Evolutionary conservation across 2,888 invertebrate species (phyloP), one percentile per base, ranked within the genome.

Genomic region (Uropetala carovei): DNA sequence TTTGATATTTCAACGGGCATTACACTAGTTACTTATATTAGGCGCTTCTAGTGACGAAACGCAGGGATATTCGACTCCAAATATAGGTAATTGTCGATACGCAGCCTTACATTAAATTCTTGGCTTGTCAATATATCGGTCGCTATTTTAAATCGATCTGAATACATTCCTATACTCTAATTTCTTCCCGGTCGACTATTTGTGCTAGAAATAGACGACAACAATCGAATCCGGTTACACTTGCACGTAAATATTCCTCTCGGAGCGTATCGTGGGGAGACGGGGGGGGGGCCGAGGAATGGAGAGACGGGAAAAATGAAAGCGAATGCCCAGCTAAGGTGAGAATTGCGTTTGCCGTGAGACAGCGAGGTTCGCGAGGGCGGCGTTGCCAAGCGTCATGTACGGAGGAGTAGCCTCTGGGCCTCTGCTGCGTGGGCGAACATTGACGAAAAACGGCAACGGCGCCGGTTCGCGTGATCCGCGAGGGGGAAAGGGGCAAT

Each of bases 301-400:
- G 30, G 82, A 43, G 86, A 86, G 43, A 60, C 60, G 22, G 60
- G 86, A 30, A 86, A 86, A 86, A 86, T 60, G 86, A 60, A 86
- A 86, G 86, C 86, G 86, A 86, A 86, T 86, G 86, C 86, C 86
- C 86, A 58, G 89, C 89, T 64, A 89, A 89, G 89, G 89, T 89
- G 89, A 68, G 89, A 89, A 89, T 89, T 89, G 89, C 89, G 89
- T 30, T 86, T 83, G 83, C 27, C 86, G 86, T 22, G 59, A 85
- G 56, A 85, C 85, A 58, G 84, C 85, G 58, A n/a, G 85, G 89
- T 27, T 30, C 59, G 60, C 27, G 60, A 7, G 30, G 9, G 60
- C 89, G 43, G 89, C 43, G 89, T 89, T 68, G 89, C 89, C 89
- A 64, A n/a, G n/a, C 64, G 22, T 22, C 18, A 7, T 59, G 30